Conservation (phyloP, 2,797 vertebrate species). For the Cossypha caffra region DNA sequence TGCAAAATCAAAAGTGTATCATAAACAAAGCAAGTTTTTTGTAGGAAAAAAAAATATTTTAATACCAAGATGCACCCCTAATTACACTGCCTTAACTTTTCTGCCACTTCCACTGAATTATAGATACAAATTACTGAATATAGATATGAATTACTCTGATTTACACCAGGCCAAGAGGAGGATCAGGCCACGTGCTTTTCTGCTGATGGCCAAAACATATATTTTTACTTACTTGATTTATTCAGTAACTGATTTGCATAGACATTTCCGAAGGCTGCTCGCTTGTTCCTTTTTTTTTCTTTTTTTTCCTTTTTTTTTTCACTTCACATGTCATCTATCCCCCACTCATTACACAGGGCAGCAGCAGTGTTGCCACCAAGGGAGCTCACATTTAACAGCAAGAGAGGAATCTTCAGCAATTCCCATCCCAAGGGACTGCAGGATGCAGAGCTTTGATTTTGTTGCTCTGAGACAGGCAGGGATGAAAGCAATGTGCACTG, state of each 20-base stretch:
- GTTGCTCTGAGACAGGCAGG: slow-evolving; percentile 16
- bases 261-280: slow-evolving; percentile 9
- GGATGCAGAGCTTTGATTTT: slow-evolving; percentile 32
- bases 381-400: slow-evolving; percentile 26
- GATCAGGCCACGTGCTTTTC: background rate
- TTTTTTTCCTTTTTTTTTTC: background rate
- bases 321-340: background rate
- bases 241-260: slow-evolving; percentile 47
- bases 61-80: background rate
- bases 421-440: background rate
- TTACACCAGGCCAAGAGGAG: background rate
- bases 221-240: background rate
- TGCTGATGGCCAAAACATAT: background rate
- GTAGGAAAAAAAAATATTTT: background rate
- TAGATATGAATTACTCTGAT: background rate
- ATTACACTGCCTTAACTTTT: background rate
- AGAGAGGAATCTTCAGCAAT: background rate
- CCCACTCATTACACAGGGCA: background rate
- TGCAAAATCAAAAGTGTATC: background rate
- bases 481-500: slow-evolving; percentile 11
- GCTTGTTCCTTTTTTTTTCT: background rate
- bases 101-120: background rate
- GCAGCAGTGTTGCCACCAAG: background rate
- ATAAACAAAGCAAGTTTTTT: background rate
- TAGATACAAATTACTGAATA: background rate